phyloP scores from a whole-genome alignment of 2,797 vertebrate species.

The Coranthus polyacanthus region DNA sequence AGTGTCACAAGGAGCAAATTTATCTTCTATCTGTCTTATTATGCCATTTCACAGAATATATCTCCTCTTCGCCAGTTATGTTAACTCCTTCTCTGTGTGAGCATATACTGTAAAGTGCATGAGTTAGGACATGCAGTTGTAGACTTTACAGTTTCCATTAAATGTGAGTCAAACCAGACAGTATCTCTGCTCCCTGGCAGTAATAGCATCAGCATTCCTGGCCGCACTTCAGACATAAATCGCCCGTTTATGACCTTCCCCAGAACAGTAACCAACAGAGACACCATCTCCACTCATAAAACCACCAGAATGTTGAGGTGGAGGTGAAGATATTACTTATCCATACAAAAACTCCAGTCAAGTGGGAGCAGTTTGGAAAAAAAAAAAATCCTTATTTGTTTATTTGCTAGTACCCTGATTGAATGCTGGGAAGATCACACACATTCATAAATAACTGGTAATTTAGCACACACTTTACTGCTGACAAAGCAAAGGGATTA shows the following conservation, averaged over 20 bases:
- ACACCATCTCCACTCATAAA: constrained; percentile 68
- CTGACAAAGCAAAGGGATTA: constrained; percentile 54
- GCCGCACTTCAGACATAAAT: constrained; percentile 73
- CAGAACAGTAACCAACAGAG: constrained; percentile 78
- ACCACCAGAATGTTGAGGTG: constrained; percentile 57
- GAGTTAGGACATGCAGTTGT: constrained; percentile 48
- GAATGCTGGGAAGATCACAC: constrained; percentile 45
- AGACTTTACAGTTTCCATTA: constrained; percentile 68
- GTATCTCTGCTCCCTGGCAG: constrained; percentile 59
- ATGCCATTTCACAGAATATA: constrained; percentile 23
- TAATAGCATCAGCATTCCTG: constrained; percentile 69
- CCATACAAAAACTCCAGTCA: constrained; percentile 57
- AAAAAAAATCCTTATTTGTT: constrained; percentile 51
- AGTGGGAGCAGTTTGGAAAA: constrained; percentile 50
- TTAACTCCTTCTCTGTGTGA: constrained; percentile 46
- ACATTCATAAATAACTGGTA: constrained; percentile 50
- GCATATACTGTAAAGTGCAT: constrained; percentile 45
- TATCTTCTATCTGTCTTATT: constrained; percentile 36
- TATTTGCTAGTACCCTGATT: constrained; percentile 31
- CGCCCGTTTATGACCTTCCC: constrained; percentile 73
- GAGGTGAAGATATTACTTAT: constrained; percentile 65
- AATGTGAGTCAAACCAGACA: constrained; percentile 57
- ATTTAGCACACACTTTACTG: constrained; percentile 49
- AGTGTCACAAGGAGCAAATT: constrained; percentile 46
- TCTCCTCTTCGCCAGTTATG: constrained; percentile 37